A percentile compares a stretch with the other conserved stretches of the same genome.
These are phyloP conservation scores for Pediacus dermestoides DNA, from an alignment of 2,888 invertebrate genomes.

Conservation along the genomic window DNA sequence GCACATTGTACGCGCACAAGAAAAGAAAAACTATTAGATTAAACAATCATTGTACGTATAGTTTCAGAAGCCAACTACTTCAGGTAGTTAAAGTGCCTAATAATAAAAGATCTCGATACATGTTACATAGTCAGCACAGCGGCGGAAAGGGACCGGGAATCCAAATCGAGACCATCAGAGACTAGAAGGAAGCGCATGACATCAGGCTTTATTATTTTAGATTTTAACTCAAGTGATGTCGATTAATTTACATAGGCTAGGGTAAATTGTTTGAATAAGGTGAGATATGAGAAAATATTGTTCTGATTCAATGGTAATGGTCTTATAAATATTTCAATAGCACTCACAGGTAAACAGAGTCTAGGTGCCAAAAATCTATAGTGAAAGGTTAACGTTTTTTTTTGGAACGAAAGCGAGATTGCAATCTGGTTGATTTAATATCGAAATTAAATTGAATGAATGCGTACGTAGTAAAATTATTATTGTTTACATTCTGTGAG, in stretches of 20 bases:
- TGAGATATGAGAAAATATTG: too few relatives aligned
- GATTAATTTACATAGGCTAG: too few relatives aligned
- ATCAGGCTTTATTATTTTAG: too few relatives aligned
- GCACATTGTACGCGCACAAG: constrained; percentile 16
- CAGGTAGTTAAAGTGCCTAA: too few relatives aligned
- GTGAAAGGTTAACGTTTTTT: not conserved
- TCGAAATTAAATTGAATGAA: not conserved
- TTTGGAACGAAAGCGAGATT: not conserved
- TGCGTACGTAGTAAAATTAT: too few relatives aligned
- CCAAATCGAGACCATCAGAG: constrained; percentile 29
- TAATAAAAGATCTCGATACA: constrained; percentile 13
- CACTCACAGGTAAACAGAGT: not conserved
- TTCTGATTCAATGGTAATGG: too few relatives aligned
- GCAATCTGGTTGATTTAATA: not conserved
- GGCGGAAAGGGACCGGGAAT: constrained; percentile 18
- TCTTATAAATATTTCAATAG: too few relatives aligned
- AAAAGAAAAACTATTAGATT: constrained; percentile 6
- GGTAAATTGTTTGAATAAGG: too few relatives aligned
- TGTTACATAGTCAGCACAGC: too few relatives aligned
- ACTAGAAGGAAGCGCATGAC: constrained; percentile 34
- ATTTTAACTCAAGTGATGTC: too few relatives aligned
- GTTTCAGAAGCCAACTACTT: too few relatives aligned
- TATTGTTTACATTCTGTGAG: too few relatives aligned
- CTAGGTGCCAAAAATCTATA: not conserved
- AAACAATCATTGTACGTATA: constrained; percentile 8